These are phyloP conservation scores for Hyles euphorbiae DNA, from an alignment of 1,140 invertebrate species.

Conservation along the genomic window DNA sequence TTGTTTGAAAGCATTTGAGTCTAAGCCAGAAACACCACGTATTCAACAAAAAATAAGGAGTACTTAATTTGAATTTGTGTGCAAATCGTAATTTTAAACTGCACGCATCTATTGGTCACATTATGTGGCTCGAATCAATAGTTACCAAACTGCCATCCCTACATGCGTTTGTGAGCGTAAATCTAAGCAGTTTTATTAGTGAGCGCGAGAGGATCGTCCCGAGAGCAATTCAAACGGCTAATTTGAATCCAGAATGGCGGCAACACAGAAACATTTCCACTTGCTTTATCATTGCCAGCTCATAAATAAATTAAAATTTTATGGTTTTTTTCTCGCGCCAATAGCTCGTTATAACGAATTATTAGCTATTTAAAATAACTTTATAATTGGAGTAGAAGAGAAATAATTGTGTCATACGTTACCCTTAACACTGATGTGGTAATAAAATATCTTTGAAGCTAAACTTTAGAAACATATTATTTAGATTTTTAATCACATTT, in stretches of 20 bases:
- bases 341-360: slow-evolving; percentile 28
- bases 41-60: no score
- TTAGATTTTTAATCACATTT: no score
- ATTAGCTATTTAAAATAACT: slow-evolving; percentile 8
- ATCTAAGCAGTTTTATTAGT: slow-evolving; percentile 37
- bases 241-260: slow-evolving; percentile 42
- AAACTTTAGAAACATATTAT: no score
- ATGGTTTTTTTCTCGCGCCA: slow-evolving; percentile 6
- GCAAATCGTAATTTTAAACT: no score
- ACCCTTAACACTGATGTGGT: no score
- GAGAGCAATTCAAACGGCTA: slow-evolving; percentile 61
- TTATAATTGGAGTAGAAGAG: no score
- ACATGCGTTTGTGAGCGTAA: slow-evolving; percentile 25
- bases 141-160: slow-evolving; percentile 12
- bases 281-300: slow-evolving; percentile 15
- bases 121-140: neutral
- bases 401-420: no score
- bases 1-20: no score
- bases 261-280: slow-evolving; percentile 7
- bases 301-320: slow-evolving; percentile 45
- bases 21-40: no score
- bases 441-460: no score
- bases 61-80: no score
- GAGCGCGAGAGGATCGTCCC: slow-evolving; percentile 33
- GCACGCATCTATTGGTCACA: neutral